phyloP scores from a whole-genome alignment of 37 sponge, comb jelly and placozoan species.

The Haliclona indistincta region DNA sequence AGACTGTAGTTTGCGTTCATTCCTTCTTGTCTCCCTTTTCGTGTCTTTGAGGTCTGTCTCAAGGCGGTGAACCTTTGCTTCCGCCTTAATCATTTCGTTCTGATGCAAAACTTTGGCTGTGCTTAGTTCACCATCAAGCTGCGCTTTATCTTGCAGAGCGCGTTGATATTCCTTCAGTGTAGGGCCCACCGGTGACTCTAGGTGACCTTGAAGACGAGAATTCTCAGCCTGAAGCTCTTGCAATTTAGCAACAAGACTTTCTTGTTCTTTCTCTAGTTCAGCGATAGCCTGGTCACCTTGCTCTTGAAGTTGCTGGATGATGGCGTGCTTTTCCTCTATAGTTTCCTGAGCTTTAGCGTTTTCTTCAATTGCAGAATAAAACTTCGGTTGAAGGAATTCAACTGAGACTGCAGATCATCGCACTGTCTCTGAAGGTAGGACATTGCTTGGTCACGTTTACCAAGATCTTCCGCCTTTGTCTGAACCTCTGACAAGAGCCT shows the following conservation, averaged over 20 bases:
- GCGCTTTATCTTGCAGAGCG: conserved; percentile 33
- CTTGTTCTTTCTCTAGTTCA: no score
- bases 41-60: conserved; percentile 43
- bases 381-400: conserved; percentile 25
- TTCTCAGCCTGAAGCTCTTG: conserved; percentile 33
- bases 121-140: conserved; percentile 51
- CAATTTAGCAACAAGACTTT: no score
- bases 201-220: conserved; percentile 52
- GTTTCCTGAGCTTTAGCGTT: conserved; percentile 17
- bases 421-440: conserved; percentile 22
- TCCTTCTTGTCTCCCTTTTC: conserved; percentile 24
- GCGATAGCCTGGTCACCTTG: no score
- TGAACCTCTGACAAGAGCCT: conserved; percentile 3
- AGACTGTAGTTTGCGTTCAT: conserved; percentile 20
- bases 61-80: conserved; percentile 22
- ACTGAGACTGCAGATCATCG: conserved; percentile 13
- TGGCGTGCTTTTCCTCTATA: conserved; percentile 43
- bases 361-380: conserved; percentile 17
- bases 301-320: conserved; percentile 38
- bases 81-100: conserved; percentile 32
- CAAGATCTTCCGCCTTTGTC: conserved; percentile 41
- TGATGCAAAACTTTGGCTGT: conserved; percentile 42
- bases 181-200: conserved; percentile 21
- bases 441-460: conserved; percentile 4
- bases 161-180: conserved; percentile 30